Percentiles rank a stretch among this genome's conserved stretches.
Evolutionary conservation across 2,113 vertebrate species (phyloP).

Genomic region (Grammomys surdaster): DNA sequence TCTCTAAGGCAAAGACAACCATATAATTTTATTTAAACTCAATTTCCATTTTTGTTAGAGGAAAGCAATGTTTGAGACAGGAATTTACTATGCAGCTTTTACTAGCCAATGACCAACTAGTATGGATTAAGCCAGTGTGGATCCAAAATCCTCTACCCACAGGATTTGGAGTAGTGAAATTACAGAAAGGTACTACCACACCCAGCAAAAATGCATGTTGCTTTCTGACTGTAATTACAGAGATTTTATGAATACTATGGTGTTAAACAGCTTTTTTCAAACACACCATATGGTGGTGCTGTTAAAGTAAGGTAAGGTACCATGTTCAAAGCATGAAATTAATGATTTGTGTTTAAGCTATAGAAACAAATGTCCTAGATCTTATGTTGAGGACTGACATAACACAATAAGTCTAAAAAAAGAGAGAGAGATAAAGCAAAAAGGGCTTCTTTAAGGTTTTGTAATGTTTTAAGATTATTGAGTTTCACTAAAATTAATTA

Average conservation of each 20-base stretch:
- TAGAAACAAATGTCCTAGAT: neutral
- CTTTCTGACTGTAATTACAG: too few relatives aligned
- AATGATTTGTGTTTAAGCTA: neutral
- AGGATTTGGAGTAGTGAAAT: neutral
- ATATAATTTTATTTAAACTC: neutral
- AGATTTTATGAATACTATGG: neutral
- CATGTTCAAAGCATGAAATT: neutral
- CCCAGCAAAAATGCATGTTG: neutral
- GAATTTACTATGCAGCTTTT: neutral
- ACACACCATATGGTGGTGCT: neutral
- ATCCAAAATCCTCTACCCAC: neutral
- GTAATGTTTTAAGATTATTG: neutral
- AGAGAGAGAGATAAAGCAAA: neutral
- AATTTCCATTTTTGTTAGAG: neutral
- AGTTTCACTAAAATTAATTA: neutral
- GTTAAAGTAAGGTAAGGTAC: neutral
- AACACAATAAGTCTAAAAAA: too few relatives aligned
- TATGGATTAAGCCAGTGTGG: neutral
- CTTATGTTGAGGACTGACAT: neutral
- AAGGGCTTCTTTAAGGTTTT: neutral
- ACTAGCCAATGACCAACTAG: neutral
- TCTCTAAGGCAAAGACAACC: neutral
- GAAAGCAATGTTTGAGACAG: neutral
- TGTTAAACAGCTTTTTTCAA: neutral
- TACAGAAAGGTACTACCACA: rapidly evolving